Base-by-base conservation (phyloP, 2,797 vertebrate species). In the Parambassis ranga region DNA sequence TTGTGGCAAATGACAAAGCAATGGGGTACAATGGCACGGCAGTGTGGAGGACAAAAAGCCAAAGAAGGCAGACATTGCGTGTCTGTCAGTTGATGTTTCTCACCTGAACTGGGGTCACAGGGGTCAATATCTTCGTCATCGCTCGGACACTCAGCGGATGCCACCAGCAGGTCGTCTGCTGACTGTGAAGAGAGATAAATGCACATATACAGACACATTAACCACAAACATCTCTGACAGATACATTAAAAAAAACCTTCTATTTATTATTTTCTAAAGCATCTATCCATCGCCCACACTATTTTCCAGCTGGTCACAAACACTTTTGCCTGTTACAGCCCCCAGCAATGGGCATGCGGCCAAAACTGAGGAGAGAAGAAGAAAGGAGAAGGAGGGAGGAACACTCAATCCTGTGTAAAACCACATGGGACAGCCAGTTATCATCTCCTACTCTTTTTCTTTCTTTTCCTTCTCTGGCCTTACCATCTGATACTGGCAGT, bases 101-200 rank as follows among this genome's bases (percentile, higher is more conserved):
- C 92, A 98, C 97, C 97, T 97, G 97, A 99, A 90, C 96, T 98
- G 74, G 96, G 95, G 93, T 99, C 97, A 92, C 97, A 99, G 57
- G 96, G 96, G 91, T 98, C 97, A 53, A 98, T 97, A 87, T 99
- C 97, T 92, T 99, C 97, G 0, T 99, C 97, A 53, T 99, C 97
- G 0, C 95, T 99, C 28, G 97, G 96, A 90, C 97, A 99, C 88
- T 99, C 97, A 19, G 97, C 97, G 0, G 97, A 99, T 13, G 97
- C 97, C 90, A 99, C 97, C 87, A 99, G 92, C 86, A 99, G 89
- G 88, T 99, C 97, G 82, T 99, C 97, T 28, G 94, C 90, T 39
- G 92, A 92, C 96, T 96, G 42, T 11, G 32, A 15, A 41, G 72
- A 57, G 59, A 67, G 33, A 72, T 32, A 4, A 61, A 53, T 9